Percentiles rank a stretch among this genome's conserved stretches.
These are phyloP conservation scores for Pegoplata infirma DNA, from an alignment of 2,888 invertebrate species.

Conservation along the genomic window DNA sequence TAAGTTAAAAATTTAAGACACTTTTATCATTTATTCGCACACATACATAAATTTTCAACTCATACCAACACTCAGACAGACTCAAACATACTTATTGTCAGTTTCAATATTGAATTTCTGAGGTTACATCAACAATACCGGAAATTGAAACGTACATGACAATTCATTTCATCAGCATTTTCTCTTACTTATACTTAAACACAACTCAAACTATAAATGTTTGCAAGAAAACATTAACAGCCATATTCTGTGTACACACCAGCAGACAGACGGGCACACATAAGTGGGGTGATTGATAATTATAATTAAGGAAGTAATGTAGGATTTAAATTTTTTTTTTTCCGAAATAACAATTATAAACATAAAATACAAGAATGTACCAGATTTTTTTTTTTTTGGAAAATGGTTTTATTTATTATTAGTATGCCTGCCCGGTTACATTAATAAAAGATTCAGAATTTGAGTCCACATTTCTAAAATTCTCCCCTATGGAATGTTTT, in stretches of 20 bases:
- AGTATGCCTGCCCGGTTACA: too few relatives aligned
- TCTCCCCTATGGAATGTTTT: too few relatives aligned
- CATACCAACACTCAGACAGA: background rate
- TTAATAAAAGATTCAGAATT: too few relatives aligned
- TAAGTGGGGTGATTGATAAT: slow-evolving; percentile 8
- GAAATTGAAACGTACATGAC: slow-evolving; percentile 77
- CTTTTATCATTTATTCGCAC: too few relatives aligned
- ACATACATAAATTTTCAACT: background rate
- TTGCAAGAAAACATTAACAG: background rate
- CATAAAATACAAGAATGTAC: too few relatives aligned
- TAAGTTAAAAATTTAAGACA: background rate
- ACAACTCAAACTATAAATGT: slow-evolving; percentile 21
- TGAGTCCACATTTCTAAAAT: too few relatives aligned
- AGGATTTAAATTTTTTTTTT: too few relatives aligned
- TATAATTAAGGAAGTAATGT: too few relatives aligned
- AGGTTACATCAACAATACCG: slow-evolving; percentile 68
- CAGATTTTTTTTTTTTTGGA: too few relatives aligned
- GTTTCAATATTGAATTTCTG: slow-evolving; percentile 44
- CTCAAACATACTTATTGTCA: slow-evolving; percentile 7
- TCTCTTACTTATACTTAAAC: slow-evolving; percentile 30
- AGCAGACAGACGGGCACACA: background rate
- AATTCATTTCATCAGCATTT: slow-evolving; percentile 76
- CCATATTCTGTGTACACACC: background rate
- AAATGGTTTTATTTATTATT: too few relatives aligned
- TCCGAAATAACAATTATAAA: too few relatives aligned